Percentiles rank a stretch among this genome's conserved stretches.
phyloP scores from a whole-genome alignment of 1,140 invertebrate genomes.

The Hypsibius dujardini region DNA sequence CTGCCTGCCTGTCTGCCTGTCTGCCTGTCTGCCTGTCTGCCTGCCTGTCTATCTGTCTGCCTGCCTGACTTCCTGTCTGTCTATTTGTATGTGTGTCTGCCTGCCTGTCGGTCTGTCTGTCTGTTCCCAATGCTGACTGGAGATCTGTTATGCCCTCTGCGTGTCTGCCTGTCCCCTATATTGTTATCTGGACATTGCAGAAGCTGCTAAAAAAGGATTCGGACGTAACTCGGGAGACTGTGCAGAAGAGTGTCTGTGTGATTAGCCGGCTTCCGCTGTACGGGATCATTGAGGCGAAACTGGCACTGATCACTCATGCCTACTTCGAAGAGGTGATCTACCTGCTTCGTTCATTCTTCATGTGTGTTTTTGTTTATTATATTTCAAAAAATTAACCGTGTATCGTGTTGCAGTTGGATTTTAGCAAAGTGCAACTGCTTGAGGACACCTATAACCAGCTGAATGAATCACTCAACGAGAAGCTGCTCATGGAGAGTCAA shows the following conservation, averaged over 20 bases:
- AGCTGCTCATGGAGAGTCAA: conserved; percentile 50
- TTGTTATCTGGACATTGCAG: conserved; percentile 38
- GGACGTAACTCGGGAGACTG: conserved; percentile 86
- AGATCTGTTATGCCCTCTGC: too few species aligned
- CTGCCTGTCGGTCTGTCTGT: too few species aligned
- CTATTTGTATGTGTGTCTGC: too few species aligned
- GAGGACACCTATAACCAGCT: conserved; percentile 82
- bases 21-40: neutral
- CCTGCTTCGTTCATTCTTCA: neutral
- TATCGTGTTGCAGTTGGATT: conserved; percentile 44
- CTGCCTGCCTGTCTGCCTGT: neutral
- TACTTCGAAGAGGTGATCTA: conserved; percentile 63
- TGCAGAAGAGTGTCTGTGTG: conserved; percentile 81
- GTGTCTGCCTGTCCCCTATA: neutral
- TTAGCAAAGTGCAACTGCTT: conserved; percentile 46
- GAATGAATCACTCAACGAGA: conserved; percentile 54
- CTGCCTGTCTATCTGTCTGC: too few species aligned
- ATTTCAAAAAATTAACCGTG: neutral
- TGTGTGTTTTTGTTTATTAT: neutral
- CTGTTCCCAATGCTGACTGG: too few species aligned
- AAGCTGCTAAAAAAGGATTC: conserved; percentile 77
- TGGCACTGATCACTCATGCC: conserved; percentile 82
- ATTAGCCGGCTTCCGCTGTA: conserved; percentile 70
- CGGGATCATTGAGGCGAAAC: conserved; percentile 61
- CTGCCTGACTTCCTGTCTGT: too few species aligned